phyloP scores from a whole-genome alignment of 1,140 invertebrate genomes.

The Caenorhabditis briggsae region DNA sequence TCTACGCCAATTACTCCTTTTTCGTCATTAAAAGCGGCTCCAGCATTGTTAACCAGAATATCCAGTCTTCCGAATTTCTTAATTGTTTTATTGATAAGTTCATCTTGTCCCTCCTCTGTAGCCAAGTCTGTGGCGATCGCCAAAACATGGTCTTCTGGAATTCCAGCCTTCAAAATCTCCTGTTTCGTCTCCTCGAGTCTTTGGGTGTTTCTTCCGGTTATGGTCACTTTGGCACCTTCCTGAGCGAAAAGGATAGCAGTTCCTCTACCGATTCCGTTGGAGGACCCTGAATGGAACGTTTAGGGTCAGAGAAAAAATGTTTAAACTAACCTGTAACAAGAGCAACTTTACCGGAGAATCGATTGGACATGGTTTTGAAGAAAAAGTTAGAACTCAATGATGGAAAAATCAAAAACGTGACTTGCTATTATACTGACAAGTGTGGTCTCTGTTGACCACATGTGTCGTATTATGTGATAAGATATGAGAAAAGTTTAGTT shows the following conservation, averaged over 20 bases:
- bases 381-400: background rate
- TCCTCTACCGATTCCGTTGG: conserved; percentile 87
- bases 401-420: background rate
- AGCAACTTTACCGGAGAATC: background rate
- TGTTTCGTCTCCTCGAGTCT: conserved; percentile 58
- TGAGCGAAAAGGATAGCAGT: conserved; percentile 85
- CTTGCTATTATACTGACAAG: too few species aligned
- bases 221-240: conserved; percentile 83
- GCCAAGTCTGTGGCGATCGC: conserved; percentile 61
- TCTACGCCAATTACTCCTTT: conserved; percentile 24
- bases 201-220: conserved; percentile 84
- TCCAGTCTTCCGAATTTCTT: conserved; percentile 68
- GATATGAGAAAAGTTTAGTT: too few species aligned
- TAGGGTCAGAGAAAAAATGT: too few species aligned
- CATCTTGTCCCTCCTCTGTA: conserved; percentile 65
- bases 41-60: conserved; percentile 70
- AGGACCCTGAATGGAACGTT: conserved; percentile 81
- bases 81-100: conserved; percentile 65
- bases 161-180: conserved; percentile 53
- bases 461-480: too few species aligned
- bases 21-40: conserved; percentile 54
- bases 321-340: background rate
- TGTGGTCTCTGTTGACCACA: too few species aligned
- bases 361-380: background rate
- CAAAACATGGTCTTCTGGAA: conserved; percentile 50